Conservation (phyloP, 2,113 vertebrate genomes). For the Phoenicopterus ruber region DNA sequence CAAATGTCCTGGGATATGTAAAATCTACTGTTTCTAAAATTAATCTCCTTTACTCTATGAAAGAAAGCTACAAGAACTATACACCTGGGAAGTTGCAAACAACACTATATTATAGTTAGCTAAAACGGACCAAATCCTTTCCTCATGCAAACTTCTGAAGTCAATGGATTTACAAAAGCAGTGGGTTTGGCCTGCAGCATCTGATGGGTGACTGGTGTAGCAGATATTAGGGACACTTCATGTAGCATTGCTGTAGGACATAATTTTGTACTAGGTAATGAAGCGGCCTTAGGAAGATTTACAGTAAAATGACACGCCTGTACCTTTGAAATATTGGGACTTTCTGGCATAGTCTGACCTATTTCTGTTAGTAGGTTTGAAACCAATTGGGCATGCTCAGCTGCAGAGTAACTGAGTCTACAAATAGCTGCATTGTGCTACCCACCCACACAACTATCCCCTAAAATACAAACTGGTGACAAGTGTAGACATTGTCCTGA, state of each 20-base stretch:
- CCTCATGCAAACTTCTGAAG: background rate
- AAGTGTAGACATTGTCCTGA: background rate
- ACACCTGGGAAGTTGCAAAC: background rate
- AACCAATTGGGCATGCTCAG: background rate
- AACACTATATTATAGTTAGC: background rate
- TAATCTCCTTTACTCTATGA: background rate
- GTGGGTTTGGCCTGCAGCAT: background rate
- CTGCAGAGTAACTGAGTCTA: background rate
- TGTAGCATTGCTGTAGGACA: background rate
- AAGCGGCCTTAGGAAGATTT: background rate
- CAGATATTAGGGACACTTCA: background rate
- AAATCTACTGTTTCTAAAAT: slow-evolving; percentile 8
- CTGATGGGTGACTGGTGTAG: background rate
- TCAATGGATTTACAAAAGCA: background rate
- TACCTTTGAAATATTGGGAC: background rate
- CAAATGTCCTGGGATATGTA: background rate
- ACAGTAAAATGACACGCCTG: background rate
- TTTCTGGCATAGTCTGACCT: background rate
- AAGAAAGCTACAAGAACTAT: background rate
- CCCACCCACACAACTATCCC: background rate
- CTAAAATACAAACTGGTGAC: background rate
- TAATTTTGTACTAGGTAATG: background rate
- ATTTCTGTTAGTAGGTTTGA: background rate
- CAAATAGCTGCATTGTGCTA: background rate
- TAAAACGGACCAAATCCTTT: background rate